Base-by-base conservation (phyloP, 1,140 invertebrate genomes). In the Drosophila pectinifera region DNA sequence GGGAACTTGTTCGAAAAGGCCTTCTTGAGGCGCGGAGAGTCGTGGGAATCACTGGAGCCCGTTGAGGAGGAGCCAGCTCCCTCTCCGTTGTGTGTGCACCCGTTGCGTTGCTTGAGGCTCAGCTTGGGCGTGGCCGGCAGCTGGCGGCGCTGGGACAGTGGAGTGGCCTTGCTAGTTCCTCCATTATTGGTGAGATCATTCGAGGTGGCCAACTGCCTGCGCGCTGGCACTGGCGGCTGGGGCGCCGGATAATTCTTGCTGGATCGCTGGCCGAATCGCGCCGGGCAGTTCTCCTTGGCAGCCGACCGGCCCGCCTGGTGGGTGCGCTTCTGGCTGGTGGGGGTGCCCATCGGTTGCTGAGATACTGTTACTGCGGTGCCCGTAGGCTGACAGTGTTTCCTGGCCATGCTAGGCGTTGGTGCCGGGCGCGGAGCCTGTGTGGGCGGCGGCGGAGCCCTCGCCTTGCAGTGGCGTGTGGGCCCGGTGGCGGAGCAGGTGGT, bases 1-100 rank as follows among this genome's bases (percentile, higher is more conserved):
- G 92, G 92, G 36, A 90, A 92, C 61, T 92, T 92, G 6, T 80
- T 91, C 5, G 92, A 92, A 54, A 78, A 92, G 41, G 91, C 80
- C 58, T 91, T 91, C 57, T 92, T 92, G 4, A 90, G 62, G n/a
- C 69, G 78, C 14, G 91, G 91, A 53, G 89, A 92, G 41, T 88
- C 91, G 43, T 92, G 83, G 5, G 89, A 92, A 49, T 80, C 83
- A 24, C 90, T 91, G 6, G 90, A 91, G 7, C 80, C 86, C 7
- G 90, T 80, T n/a, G 82, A 91, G 16, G 63, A 67, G 31, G 63
- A 67, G 22, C 70, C 42, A 53, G 68, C 31, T 16, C 46, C 42
- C 46, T 57, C 46, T 28, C 68, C 22, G 8, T 46, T 42, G 31
- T 56, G 42, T 36, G 34, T 36, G 64, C 56, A 41, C 42, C 48